Base-by-base conservation (phyloP, 2,888 invertebrate species). In the Apomyelois bistriatella region DNA sequence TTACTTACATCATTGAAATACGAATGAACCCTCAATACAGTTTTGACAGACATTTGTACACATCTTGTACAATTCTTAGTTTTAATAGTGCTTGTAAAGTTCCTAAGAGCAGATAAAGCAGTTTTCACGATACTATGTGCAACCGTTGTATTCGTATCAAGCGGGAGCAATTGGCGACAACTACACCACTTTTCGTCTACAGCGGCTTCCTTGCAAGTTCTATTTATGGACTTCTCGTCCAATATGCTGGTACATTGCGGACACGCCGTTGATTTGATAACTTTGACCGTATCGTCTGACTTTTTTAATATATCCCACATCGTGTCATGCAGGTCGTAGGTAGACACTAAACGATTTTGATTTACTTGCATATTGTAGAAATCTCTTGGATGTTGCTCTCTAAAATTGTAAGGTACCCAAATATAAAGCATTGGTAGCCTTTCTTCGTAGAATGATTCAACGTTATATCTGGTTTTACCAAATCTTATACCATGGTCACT, bases 401-500 rank as follows among this genome's bases (percentile, higher is more conserved):
- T 86, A 56, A 95, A 92, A 74, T 90, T 86, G 1, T 85, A 77
- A 0, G 96, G 96, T 13, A 94, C 70, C 88, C 93, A 94, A 35
- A 95, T 70, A 66, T 93, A 95, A 16, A 95, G 89, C 72, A 94
- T 94, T 0, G 96, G 96, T 40, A 96, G 71, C 17, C 95, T 91
- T 69, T 95, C 95, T 68, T 95, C 95, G 64, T 94, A 92, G 91
- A 94, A 95, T 0, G 95, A 95, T n/a, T 94, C 92, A 58, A 92
- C 88, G 0, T 93, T 93, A 58, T 92, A 81, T 17, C 95, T 85
- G 56, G 93, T 92, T 16, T 91, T 88, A 0, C 95, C 95, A 72
- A 92, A 95, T 38, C 95, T 89, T 68, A 94, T 92, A 0, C 96
- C 96, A 68, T 96, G 95, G 72, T 96, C 96, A 68, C 95, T 95